Evolutionary conservation across 2,797 vertebrate species (phyloP).

Genomic region (Ptychobarbus kaznakovi): DNA sequence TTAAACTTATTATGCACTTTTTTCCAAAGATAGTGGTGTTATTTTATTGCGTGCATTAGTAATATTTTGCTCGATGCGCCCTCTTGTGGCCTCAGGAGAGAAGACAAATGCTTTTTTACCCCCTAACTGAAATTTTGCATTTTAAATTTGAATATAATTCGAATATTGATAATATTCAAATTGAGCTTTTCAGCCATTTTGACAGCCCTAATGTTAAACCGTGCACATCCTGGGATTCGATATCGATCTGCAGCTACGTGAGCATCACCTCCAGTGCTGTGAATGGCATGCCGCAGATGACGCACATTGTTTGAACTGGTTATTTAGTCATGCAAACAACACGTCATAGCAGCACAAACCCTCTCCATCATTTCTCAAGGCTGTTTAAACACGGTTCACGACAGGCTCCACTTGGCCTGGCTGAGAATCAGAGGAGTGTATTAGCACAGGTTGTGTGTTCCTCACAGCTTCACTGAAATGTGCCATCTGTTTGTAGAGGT

Average conservation of each 20-base stretch:
- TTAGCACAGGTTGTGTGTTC: background rate
- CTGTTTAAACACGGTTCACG: background rate
- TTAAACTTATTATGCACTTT: too few species aligned
- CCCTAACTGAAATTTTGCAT: too few species aligned
- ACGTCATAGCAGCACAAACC: background rate
- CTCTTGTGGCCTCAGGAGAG: too few species aligned
- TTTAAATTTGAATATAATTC: too few species aligned
- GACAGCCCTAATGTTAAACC: background rate
- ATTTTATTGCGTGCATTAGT: too few species aligned
- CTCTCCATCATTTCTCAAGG: background rate
- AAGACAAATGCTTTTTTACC: too few species aligned
- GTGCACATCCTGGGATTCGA: background rate
- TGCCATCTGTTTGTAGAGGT: constrained; percentile 82
- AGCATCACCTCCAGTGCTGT: background rate
- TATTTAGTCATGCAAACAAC: background rate
- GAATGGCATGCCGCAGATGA: constrained; percentile 1
- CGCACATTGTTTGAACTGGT: background rate
- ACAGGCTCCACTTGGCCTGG: background rate
- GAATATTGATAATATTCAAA: too few species aligned
- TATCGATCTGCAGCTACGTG: too few species aligned
- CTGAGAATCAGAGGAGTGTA: background rate
- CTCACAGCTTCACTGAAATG: background rate
- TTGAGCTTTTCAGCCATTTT: too few species aligned
- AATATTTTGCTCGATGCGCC: too few species aligned
- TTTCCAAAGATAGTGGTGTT: too few species aligned